These are phyloP conservation scores for Drosophila meridiana DNA, from an alignment of 2,888 invertebrate species.

Conservation along the genomic window DNA sequence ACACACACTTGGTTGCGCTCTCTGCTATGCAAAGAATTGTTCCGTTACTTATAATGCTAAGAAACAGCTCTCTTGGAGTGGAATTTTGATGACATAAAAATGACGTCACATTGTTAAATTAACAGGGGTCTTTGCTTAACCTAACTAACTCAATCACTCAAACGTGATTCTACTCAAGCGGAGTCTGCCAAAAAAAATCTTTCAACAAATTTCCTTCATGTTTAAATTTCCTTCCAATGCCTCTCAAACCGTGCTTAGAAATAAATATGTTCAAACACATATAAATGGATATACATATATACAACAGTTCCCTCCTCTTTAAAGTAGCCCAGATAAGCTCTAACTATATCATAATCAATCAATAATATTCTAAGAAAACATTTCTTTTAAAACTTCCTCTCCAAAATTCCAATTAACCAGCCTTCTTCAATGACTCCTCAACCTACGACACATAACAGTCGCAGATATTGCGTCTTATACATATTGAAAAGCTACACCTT, in stretches of 20 bases:
- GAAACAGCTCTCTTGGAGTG: too few relatives aligned
- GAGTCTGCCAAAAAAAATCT: not conserved
- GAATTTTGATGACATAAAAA: too few relatives aligned
- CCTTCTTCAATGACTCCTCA: slow-evolving; percentile 37
- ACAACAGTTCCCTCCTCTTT: not conserved
- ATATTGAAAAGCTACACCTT: not conserved
- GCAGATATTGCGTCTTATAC: slow-evolving; percentile 37
- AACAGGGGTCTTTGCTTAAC: too few relatives aligned
- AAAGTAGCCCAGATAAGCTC: not conserved
- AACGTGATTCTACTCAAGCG: not conserved
- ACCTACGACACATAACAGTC: slow-evolving; percentile 13
- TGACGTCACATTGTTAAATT: too few relatives aligned
- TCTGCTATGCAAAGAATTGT: too few relatives aligned
- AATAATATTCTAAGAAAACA: not conserved
- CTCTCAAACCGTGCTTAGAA: not conserved
- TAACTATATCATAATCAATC: not conserved
- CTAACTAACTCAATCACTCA: too few relatives aligned
- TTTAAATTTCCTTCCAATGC: not conserved
- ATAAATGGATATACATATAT: not conserved
- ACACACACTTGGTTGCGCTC: too few relatives aligned
- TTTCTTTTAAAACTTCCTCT: not conserved
- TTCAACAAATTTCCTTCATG: not conserved
- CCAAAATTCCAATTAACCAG: not conserved
- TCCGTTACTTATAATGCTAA: too few relatives aligned
- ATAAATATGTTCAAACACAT: not conserved